phyloP scores from a whole-genome alignment of 2,797 vertebrate genomes.

The Siniperca scherzeri region DNA sequence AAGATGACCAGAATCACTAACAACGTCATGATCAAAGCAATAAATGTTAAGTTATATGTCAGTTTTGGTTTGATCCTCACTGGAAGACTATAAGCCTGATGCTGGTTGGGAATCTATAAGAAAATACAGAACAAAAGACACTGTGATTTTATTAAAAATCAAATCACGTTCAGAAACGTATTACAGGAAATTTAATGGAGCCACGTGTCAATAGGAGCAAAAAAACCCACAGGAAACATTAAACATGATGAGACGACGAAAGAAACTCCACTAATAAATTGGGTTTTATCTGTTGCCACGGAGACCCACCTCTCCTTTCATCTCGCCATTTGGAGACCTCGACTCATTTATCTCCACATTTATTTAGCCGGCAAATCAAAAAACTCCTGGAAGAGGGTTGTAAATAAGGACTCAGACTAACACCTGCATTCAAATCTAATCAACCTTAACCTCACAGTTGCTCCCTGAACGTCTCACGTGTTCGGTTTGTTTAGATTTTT shows the following conservation, averaged over 20 bases:
- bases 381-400: neutral
- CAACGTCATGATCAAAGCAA: neutral
- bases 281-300: slow-evolving; percentile 26
- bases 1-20: neutral
- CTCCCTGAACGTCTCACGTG: neutral
- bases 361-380: neutral
- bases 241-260: neutral
- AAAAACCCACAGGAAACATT: neutral
- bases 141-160: neutral
- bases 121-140: neutral
- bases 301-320: slow-evolving; percentile 31
- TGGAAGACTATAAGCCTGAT: neutral
- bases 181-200: neutral
- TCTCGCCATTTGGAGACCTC: slow-evolving; percentile 3
- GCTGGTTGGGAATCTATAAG: neutral
- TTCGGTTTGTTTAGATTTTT: neutral
- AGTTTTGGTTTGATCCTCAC: neutral
- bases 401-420: slow-evolving; percentile 16
- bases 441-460: neutral
- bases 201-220: too few relatives aligned
- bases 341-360: slow-evolving; percentile 38
- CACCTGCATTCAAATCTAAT: slow-evolving; percentile 38
- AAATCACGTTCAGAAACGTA: neutral
- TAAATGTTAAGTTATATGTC: neutral
- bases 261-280: slow-evolving; percentile 11